These are phyloP conservation scores for Eclectus roratus DNA, from an alignment of 2,113 vertebrate species.

Conservation along the genomic window DNA sequence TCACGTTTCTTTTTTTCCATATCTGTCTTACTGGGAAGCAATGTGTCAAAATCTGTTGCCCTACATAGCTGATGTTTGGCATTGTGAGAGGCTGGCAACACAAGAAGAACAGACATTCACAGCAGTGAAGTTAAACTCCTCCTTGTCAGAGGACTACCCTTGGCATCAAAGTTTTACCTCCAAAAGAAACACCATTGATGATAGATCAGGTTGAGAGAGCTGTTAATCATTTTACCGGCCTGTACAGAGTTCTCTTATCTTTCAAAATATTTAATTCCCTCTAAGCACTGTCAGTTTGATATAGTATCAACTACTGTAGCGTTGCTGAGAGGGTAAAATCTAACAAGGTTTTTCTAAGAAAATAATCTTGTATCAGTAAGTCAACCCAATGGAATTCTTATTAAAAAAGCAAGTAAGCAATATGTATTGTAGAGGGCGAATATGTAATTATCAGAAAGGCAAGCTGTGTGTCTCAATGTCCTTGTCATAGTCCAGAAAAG, in stretches of 20 bases:
- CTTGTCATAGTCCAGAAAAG: not conserved
- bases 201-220: not conserved
- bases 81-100: not conserved
- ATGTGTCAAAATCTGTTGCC: not conserved
- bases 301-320: not conserved
- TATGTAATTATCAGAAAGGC: not conserved
- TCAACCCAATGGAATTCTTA: not conserved
- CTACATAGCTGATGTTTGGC: not conserved
- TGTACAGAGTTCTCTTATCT: not conserved
- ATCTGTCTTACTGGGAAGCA: not conserved
- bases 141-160: not conserved
- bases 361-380: not conserved
- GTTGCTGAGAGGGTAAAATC: not conserved
- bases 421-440: not conserved
- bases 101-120: not conserved
- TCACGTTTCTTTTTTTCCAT: rapidly evolving
- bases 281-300: not conserved
- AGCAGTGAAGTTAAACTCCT: not conserved
- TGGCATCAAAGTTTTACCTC: not conserved
- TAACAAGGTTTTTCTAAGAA: not conserved
- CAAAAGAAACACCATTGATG: not conserved
- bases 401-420: not conserved
- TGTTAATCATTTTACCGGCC: not conserved
- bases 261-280: slow-evolving; percentile 25
- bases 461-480: not conserved